These are phyloP conservation scores for Drusus annulatus DNA, from an alignment of 1,140 invertebrate species.

Conservation along the genomic window DNA sequence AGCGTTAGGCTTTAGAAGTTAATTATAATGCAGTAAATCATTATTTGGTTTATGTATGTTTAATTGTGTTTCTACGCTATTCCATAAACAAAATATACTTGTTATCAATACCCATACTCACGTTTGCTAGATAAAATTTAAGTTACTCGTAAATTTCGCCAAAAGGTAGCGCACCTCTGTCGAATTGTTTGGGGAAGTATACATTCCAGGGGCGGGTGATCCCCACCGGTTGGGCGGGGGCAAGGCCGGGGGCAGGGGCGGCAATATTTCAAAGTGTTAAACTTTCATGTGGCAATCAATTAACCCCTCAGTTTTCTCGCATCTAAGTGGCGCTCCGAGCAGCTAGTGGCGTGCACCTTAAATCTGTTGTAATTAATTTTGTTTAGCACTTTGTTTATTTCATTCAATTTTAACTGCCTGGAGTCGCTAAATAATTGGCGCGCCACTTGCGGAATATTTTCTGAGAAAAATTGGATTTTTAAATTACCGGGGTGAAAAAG, in stretches of 20 bases:
- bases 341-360: slow-evolving; percentile 54
- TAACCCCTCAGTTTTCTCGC: slow-evolving; percentile 55
- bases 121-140: too few relatives aligned
- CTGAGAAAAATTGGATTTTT: background rate
- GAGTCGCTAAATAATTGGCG: background rate
- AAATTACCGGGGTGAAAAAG: background rate
- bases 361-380: slow-evolving; percentile 59
- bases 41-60: too few relatives aligned
- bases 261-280: slow-evolving; percentile 59
- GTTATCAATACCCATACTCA: too few relatives aligned
- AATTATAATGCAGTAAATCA: too few relatives aligned
- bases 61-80: too few relatives aligned
- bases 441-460: slow-evolving; percentile 3
- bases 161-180: too few relatives aligned
- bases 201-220: slow-evolving; percentile 42
- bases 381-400: slow-evolving; percentile 58
- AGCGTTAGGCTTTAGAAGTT: too few relatives aligned
- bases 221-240: background rate
- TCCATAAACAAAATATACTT: too few relatives aligned
- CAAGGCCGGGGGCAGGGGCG: slow-evolving; percentile 27
- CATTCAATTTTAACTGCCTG: slow-evolving; percentile 50
- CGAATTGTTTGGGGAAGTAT: background rate
- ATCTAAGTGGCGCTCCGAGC: slow-evolving; percentile 32
- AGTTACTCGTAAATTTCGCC: too few relatives aligned
- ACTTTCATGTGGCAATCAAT: slow-evolving; percentile 59